Conservation (phyloP, 2,113 vertebrate genomes). For the Tinamus guttatus region DNA sequence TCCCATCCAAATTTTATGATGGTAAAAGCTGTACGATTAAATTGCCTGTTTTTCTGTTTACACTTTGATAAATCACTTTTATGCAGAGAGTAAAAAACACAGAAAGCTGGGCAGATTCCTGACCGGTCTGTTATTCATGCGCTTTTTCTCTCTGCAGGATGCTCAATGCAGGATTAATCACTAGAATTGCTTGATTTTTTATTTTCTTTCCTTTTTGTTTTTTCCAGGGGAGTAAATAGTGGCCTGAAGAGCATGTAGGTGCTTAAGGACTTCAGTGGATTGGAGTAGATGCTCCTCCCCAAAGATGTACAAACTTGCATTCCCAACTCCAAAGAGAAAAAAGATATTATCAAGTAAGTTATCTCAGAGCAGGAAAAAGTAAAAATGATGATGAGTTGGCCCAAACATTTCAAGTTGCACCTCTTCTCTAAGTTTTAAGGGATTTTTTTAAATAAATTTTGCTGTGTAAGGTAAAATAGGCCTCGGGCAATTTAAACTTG, state of each 20-base stretch:
- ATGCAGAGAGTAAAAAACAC: background rate
- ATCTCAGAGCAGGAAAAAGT: background rate
- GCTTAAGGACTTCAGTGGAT: background rate
- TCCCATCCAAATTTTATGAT: background rate
- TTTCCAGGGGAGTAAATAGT: background rate
- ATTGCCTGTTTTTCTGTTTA: background rate
- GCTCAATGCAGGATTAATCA: background rate
- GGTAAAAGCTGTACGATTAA: background rate
- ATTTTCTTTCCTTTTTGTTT: background rate
- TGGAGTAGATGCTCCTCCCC: too few relatives aligned
- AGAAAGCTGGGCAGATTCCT: background rate
- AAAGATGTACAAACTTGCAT: background rate
- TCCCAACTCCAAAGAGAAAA: background rate
- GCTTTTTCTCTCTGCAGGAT: background rate
- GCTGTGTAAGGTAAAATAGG: slow-evolving; percentile 33
- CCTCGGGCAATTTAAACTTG: slow-evolving; percentile 43
- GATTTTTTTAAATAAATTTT: background rate
- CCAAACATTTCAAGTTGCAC: background rate
- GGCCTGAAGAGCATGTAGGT: background rate
- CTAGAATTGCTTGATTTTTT: background rate
- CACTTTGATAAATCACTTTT: background rate
- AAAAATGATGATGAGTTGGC: background rate
- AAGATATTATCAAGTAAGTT: background rate
- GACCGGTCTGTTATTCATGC: background rate
- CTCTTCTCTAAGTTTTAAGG: background rate